Evolutionary conservation across 2,797 vertebrate species (phyloP).

Genomic region (Sitta carolinensis): DNA sequence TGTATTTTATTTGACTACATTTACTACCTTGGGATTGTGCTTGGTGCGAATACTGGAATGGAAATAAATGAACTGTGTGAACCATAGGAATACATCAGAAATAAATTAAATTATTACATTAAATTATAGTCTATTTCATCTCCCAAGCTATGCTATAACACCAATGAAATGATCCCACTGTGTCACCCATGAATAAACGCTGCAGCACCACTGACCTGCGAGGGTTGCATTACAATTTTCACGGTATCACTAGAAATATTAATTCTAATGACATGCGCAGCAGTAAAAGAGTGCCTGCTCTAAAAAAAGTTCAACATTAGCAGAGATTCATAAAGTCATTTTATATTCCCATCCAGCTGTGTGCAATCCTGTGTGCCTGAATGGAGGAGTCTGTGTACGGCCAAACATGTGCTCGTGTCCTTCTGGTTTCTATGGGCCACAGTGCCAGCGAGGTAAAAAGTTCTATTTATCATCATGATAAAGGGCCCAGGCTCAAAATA

Average conservation of each 20-base stretch:
- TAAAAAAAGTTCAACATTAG: not conserved
- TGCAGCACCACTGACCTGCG: not conserved
- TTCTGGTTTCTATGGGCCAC: constrained; percentile 80
- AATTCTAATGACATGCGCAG: not conserved
- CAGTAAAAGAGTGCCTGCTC: not conserved
- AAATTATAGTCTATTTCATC: not conserved
- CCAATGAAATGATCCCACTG: not conserved
- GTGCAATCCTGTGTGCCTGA: constrained; percentile 82
- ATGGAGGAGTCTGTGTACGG: constrained; percentile 77
- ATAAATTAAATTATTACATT: not conserved
- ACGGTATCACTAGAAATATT: not conserved
- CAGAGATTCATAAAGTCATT: not conserved
- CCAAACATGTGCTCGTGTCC: constrained; percentile 79
- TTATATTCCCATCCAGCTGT: constrained; percentile 66
- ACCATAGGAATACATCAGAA: not conserved
- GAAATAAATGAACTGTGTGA: constrained; percentile 1
- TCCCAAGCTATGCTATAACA: not conserved
- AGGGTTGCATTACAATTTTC: not conserved
- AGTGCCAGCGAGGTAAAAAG: constrained; percentile 82
- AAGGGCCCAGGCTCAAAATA: not conserved
- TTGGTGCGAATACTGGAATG: not conserved
- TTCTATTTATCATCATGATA: constrained; percentile 10
- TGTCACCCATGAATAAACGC: not conserved
- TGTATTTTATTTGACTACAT: not conserved
- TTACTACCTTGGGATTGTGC: not conserved